Evolutionary conservation across 2,113 vertebrate species (phyloP).

Genomic region (Bagarius yarrelli): DNA sequence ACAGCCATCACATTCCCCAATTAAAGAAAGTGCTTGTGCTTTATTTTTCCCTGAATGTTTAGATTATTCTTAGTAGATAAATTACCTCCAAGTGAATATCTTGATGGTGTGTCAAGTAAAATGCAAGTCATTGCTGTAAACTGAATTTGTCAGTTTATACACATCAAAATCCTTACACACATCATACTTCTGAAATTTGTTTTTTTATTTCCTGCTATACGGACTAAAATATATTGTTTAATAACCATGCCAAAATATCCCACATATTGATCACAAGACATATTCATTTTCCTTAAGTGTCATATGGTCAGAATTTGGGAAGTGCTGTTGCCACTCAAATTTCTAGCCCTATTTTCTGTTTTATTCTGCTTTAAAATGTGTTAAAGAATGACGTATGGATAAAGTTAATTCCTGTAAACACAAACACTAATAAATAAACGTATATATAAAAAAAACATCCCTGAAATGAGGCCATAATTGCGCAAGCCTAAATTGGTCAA

Average conservation of each 20-base stretch:
- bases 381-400: neutral
- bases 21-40: neutral
- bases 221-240: neutral
- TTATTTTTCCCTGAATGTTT: neutral
- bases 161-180: neutral
- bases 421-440: neutral
- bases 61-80: neutral
- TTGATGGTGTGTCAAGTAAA: neutral
- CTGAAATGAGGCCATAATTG: neutral
- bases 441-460: neutral
- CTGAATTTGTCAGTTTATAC: neutral
- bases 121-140: neutral
- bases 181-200: neutral
- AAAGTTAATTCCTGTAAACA: neutral
- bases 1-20: neutral
- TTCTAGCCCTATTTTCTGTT: neutral
- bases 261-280: neutral
- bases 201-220: neutral
- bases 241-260: neutral
- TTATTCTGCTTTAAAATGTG: neutral
- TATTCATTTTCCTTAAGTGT: neutral
- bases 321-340: neutral
- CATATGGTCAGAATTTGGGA: neutral
- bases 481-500: too few species aligned
- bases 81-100: neutral